Percentiles rank a stretch among this genome's conserved stretches.
Evolutionary conservation across 2,797 vertebrate genomes (phyloP).

Genomic region (Hirundo rustica): DNA sequence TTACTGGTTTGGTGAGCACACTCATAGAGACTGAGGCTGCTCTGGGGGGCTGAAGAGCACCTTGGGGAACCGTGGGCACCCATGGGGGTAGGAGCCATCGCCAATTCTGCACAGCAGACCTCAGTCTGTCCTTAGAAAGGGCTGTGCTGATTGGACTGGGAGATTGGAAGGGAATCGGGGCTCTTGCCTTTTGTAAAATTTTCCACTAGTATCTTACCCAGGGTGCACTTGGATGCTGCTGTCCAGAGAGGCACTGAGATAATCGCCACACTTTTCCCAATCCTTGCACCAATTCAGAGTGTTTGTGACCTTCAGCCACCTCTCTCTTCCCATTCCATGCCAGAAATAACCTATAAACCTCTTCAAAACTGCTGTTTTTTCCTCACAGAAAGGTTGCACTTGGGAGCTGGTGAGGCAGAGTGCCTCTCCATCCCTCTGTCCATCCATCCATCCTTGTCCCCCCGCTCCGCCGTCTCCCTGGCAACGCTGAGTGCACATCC

Average conservation of each 20-base stretch:
- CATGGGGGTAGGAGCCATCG: neutral
- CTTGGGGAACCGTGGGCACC: neutral
- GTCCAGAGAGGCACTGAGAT: neutral
- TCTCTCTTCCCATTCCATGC: neutral
- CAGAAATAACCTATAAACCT: neutral
- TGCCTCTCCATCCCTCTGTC: constrained; percentile 3
- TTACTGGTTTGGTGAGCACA: neutral
- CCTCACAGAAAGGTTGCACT: neutral
- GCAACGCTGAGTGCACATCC: constrained; percentile 82
- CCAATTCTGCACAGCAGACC: neutral
- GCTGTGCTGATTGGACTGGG: neutral
- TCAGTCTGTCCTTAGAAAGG: neutral
- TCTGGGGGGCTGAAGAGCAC: neutral
- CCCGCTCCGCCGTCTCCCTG: constrained; percentile 74
- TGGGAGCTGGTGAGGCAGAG: neutral
- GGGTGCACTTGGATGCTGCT: neutral
- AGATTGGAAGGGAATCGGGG: neutral
- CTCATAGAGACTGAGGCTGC: neutral
- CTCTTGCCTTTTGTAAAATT: neutral
- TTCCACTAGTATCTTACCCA: neutral
- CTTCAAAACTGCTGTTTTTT: neutral
- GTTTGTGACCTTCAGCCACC: neutral
- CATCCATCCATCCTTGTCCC: constrained; percentile 56
- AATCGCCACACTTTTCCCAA: neutral
- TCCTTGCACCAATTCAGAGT: neutral